Evolutionary conservation across 2,888 invertebrate species (phyloP).

Genomic region (Diarsia dahlii): DNA sequence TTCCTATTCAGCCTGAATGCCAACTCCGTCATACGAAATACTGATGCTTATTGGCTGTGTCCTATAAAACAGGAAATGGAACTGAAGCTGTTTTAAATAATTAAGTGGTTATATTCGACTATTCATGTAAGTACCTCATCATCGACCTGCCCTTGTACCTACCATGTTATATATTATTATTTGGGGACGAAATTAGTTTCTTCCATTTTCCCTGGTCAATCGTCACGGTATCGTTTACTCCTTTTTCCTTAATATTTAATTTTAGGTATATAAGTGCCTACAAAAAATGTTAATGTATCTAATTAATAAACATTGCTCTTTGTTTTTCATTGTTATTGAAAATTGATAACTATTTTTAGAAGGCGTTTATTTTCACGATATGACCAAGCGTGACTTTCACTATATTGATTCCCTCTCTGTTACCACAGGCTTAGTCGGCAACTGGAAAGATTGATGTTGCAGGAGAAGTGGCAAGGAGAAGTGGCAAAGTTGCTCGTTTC

Average conservation of each 20-base stretch:
- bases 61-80: neutral
- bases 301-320: neutral
- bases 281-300: neutral
- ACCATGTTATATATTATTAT: too few relatives aligned
- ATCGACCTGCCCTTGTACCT: too few relatives aligned
- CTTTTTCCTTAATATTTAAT: too few relatives aligned
- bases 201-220: too few relatives aligned
- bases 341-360: neutral
- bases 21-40: neutral
- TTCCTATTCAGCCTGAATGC: neutral
- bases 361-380: neutral
- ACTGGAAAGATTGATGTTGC: neutral
- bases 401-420: neutral
- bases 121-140: too few relatives aligned
- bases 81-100: neutral
- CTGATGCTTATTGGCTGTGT: neutral
- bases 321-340: neutral
- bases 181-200: too few relatives aligned
- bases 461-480: neutral
- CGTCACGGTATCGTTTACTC: too few relatives aligned
- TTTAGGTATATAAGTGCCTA: neutral
- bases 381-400: neutral
- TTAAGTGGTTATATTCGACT: too few relatives aligned
- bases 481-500: neutral
- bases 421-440: neutral